Evolutionary conservation across 2,113 vertebrate genomes (phyloP).

Genomic region (Zootoca vivipara): DNA sequence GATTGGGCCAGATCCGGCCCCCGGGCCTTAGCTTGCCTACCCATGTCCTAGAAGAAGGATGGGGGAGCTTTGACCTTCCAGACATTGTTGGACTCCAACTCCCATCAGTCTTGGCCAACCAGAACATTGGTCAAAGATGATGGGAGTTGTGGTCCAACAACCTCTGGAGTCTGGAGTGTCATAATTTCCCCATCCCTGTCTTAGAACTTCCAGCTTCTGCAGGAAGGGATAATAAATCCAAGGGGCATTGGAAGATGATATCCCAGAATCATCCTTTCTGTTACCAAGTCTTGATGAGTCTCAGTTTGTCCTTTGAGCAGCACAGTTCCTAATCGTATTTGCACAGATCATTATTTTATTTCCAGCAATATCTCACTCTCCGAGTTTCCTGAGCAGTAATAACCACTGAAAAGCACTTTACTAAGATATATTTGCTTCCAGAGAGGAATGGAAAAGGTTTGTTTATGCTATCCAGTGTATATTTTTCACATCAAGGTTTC

Average conservation of each 20-base stretch:
- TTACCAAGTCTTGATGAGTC: not conserved
- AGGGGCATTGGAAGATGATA: not conserved
- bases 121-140: too few species aligned
- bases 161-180: too few species aligned
- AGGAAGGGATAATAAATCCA: not conserved
- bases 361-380: not conserved
- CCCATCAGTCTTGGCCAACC: too few species aligned
- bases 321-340: too few species aligned
- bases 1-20: too few species aligned
- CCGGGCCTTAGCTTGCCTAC: too few species aligned
- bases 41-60: not conserved
- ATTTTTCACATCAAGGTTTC: constrained; percentile 21
- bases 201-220: not conserved
- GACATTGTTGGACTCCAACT: too few species aligned
- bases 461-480: constrained; percentile 8
- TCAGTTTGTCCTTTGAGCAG: not conserved
- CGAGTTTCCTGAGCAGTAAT: not conserved
- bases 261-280: not conserved
- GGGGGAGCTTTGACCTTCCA: too few species aligned
- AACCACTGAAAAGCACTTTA: not conserved
- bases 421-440: not conserved
- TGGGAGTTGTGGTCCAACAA: too few species aligned
- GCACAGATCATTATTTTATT: not conserved
- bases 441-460: constrained; percentile 8
- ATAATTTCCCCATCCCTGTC: too few species aligned